These are phyloP conservation scores for Prunella fulvescens DNA, from an alignment of 2,113 vertebrate species.

Conservation along the genomic window DNA sequence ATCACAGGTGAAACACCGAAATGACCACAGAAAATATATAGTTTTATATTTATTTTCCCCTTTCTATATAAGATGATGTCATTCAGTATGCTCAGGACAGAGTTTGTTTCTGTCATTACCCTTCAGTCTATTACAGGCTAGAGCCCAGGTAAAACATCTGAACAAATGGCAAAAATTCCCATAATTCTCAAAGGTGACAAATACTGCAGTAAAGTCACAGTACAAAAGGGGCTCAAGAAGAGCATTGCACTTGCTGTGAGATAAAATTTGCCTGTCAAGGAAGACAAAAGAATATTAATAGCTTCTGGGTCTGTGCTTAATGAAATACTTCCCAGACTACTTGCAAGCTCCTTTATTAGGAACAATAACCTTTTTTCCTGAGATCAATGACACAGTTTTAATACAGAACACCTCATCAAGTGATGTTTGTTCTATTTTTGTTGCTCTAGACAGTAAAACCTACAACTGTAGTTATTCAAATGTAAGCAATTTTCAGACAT, in stretches of 20 bases:
- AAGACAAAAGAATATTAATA: slow-evolving; percentile 3
- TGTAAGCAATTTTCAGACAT: not conserved
- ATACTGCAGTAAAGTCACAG: not conserved
- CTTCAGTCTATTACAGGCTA: not conserved
- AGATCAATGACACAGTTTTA: not conserved
- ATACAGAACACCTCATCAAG: not conserved
- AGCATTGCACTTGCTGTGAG: not conserved
- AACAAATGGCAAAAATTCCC: not conserved
- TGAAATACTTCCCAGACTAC: not conserved
- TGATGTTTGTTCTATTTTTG: not conserved
- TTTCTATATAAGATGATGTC: not conserved
- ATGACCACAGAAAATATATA: not conserved
- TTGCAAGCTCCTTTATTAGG: not conserved
- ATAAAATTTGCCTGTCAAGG: not conserved
- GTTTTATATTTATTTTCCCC: not conserved
- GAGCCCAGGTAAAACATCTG: not conserved
- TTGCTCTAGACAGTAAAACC: not conserved
- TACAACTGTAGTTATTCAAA: not conserved
- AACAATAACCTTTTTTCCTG: not conserved
- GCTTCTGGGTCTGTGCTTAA: not conserved
- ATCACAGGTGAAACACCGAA: not conserved
- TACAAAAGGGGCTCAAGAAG: not conserved
- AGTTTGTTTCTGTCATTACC: not conserved
- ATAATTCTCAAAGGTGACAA: not conserved
- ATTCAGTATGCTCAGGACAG: not conserved